Base-by-base conservation (phyloP, 2,888 invertebrate genomes). In the Hypomecis atomaria region DNA sequence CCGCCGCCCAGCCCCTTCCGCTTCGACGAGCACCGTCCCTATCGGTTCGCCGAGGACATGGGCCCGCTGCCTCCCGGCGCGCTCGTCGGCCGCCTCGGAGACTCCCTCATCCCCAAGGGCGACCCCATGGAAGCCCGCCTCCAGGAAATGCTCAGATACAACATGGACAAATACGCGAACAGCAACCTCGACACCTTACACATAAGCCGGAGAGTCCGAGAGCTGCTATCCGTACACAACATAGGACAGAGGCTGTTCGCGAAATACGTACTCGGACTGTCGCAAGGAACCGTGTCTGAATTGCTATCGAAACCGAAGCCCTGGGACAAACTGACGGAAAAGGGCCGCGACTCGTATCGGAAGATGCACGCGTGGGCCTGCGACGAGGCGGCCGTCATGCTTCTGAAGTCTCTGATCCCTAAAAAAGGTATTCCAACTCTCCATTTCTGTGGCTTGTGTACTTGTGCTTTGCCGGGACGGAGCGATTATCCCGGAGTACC, bases 321-420 rank as follows among this genome's bases (percentile, higher is more conserved):
- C 10, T 99, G 99, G 99, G 99, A 99, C 93, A 99, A 99, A 92
- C 94, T 99, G 83, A 99, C 99, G 64, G 99, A 99, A 93, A 99
- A 99, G 89, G 99, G 99, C 42, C 94, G 99, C 61, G 99, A 99
- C 93, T 99, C 99, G 78, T 99, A 99, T 93, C 94, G 99, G 82
- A 99, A 99, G 93, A 99, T 99, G 98, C 98, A 99, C 93, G 98
- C 98, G 80, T 99, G 99, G 99, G 98, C 99, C 74, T 97, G 97
- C 88, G 99, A 99, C 93, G 99, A 99, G 85, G 96, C 97, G 82
- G 99, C 99, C 81, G 98, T 99, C 82, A 95, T 98, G 94, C 96
- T 99, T 79, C 96, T 99, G 88, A 99, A 99, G 93, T 98, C 98
- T 75, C 96, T 99, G 87, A 98, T 99, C 93, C 98, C 98, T 87